Conservation (phyloP, 1,140 invertebrate genomes). For the Zophobas atratus region DNA sequence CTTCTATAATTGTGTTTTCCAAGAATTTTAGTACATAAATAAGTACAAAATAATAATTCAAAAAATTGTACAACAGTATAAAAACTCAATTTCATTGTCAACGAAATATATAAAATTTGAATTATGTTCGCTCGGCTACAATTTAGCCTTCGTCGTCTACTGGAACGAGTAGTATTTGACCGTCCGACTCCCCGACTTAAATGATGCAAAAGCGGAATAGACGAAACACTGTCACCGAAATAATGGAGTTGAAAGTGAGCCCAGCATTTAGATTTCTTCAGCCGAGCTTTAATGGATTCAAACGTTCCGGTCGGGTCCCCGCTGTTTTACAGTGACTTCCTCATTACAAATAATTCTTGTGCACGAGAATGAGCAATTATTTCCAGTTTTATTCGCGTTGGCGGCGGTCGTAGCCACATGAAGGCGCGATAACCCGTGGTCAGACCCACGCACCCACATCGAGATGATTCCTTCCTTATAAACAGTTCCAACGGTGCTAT, state of each 20-base stretch:
- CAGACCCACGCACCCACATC: conserved; percentile 32
- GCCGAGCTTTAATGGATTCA: conserved; percentile 46
- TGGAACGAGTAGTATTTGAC: too few species aligned
- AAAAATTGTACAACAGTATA: too few species aligned
- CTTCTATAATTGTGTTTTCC: too few species aligned
- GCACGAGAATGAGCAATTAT: conserved; percentile 47
- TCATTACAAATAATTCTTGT: conserved; percentile 52
- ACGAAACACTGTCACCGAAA: background rate
- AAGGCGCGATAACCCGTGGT: conserved; percentile 46
- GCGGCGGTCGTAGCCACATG: conserved; percentile 30
- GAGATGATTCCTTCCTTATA: conserved; percentile 27
- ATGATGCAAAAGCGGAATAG: conserved; percentile 17
- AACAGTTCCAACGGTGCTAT: conserved; percentile 38
- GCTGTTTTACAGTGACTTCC: conserved; percentile 46
- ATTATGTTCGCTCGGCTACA: too few species aligned
- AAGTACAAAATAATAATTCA: too few species aligned
- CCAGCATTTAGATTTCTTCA: conserved; percentile 34
- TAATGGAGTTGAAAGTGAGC: background rate
- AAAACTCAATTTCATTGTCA: too few species aligned
- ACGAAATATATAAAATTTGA: too few species aligned
- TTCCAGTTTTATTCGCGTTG: conserved; percentile 46
- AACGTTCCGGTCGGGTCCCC: conserved; percentile 42
- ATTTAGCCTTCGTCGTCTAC: too few species aligned
- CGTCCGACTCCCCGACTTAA: background rate
- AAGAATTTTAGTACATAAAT: too few species aligned